A percentile compares a stretch with the other conserved stretches of the same genome.
These are phyloP conservation scores for Struthio camelus DNA, from an alignment of 2,113 vertebrate genomes.

Conservation along the genomic window DNA sequence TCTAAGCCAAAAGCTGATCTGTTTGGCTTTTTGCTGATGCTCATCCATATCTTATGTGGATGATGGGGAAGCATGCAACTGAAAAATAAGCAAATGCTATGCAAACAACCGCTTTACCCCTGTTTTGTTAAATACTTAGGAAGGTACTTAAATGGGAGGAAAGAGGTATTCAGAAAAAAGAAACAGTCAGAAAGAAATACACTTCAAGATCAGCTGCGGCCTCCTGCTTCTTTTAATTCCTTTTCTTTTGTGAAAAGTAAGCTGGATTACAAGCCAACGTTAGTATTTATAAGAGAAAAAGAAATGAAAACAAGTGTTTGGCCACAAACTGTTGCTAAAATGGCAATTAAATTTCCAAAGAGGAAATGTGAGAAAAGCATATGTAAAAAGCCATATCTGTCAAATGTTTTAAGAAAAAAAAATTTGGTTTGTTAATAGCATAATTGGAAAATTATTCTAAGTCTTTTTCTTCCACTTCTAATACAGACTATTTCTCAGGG, in stretches of 20 bases:
- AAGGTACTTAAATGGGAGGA: not conserved
- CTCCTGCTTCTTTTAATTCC: not conserved
- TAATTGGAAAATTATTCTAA: not conserved
- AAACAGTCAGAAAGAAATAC: not conserved
- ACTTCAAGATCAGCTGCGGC: not conserved
- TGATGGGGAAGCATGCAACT: not conserved
- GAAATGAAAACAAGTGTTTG: slow-evolving; percentile 1
- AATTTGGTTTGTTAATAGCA: not conserved
- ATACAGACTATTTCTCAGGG: not conserved
- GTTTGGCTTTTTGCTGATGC: not conserved
- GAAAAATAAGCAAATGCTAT: not conserved
- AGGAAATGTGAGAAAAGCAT: not conserved
- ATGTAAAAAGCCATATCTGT: not conserved
- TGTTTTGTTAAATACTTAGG: not conserved
- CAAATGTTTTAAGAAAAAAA: not conserved
- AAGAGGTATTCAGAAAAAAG: not conserved
- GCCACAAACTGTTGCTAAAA: not conserved
- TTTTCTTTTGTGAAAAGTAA: not conserved
- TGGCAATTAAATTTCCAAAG: not conserved
- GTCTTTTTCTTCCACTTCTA: not conserved
- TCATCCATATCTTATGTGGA: not conserved
- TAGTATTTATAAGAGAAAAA: not conserved
- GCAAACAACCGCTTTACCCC: not conserved
- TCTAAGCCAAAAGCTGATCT: not conserved
- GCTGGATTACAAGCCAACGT: not conserved